Evolutionary conservation across 2,113 vertebrate genomes (phyloP).

Genomic region (Eulemur rufifrons): DNA sequence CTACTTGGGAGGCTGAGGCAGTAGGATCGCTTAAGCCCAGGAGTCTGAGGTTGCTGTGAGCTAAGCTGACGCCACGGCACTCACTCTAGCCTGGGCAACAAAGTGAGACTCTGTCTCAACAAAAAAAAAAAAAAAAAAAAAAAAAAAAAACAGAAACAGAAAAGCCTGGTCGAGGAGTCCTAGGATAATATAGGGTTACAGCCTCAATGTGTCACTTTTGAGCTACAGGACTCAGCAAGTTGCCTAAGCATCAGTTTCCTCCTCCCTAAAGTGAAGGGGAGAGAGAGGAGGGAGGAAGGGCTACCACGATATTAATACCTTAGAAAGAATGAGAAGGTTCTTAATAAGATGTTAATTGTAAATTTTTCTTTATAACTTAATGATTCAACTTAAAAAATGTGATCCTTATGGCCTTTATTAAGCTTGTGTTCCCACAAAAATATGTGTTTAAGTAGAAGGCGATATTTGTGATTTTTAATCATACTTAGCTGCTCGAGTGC

Average conservation of each 20-base stretch:
- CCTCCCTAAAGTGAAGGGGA: neutral
- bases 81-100: too few relatives aligned
- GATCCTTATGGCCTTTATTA: conserved; percentile 9
- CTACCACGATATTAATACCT: neutral
- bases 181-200: neutral
- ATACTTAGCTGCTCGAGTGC: conserved; percentile 17
- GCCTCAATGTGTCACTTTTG: neutral
- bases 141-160: neutral
- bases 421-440: conserved; percentile 49
- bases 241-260: neutral
- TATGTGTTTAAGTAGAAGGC: neutral
- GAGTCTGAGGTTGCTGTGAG: too few relatives aligned
- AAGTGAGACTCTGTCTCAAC: too few relatives aligned
- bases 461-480: conserved; percentile 56
- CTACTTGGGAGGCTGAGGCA: too few relatives aligned
- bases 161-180: neutral
- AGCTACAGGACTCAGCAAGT: neutral
- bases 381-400: conserved; percentile 25
- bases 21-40: too few relatives aligned
- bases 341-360: neutral
- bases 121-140: too few relatives aligned
- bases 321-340: too few relatives aligned
- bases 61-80: too few relatives aligned
- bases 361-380: neutral
- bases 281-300: neutral